phyloP scores from a whole-genome alignment of 2,113 vertebrate genomes.

The Syngnathus scovelli region DNA sequence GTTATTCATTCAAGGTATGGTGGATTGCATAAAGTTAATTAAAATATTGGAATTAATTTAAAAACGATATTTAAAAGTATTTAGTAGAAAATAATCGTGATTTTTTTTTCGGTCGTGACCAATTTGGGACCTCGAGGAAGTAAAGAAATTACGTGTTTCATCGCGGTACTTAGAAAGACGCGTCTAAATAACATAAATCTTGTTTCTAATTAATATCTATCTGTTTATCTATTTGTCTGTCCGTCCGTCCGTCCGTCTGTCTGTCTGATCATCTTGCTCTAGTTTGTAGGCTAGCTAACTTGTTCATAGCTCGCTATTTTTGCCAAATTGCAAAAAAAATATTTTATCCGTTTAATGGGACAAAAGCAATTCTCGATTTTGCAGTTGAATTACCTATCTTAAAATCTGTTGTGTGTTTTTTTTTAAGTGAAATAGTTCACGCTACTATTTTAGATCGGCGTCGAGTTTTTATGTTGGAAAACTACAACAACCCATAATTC shows the following conservation, averaged over 20 bases:
- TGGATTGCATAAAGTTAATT: too few relatives aligned
- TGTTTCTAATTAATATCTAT: background rate
- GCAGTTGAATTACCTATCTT: background rate
- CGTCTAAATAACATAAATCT: too few relatives aligned
- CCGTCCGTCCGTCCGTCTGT: too few relatives aligned
- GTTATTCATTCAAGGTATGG: too few relatives aligned
- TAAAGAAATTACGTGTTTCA: too few relatives aligned
- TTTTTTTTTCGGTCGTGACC: background rate
- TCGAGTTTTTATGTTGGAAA: background rate
- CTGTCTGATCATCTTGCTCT: background rate
- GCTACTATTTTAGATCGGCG: background rate
- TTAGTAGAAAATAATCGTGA: too few relatives aligned
- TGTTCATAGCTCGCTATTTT: background rate
- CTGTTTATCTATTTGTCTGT: too few relatives aligned
- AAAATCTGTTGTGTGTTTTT: background rate
- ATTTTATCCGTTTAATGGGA: background rate
- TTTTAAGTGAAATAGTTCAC: background rate
- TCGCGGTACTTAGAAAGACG: too few relatives aligned
- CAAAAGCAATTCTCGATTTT: background rate
- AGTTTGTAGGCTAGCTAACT: background rate
- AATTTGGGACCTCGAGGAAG: too few relatives aligned
- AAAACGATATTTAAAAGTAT: background rate
- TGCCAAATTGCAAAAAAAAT: background rate
- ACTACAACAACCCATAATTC: slow-evolving; percentile 71
- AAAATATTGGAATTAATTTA: background rate